Base-by-base conservation (phyloP, 2,888 invertebrate species). In the Cosmia trapezina region DNA sequence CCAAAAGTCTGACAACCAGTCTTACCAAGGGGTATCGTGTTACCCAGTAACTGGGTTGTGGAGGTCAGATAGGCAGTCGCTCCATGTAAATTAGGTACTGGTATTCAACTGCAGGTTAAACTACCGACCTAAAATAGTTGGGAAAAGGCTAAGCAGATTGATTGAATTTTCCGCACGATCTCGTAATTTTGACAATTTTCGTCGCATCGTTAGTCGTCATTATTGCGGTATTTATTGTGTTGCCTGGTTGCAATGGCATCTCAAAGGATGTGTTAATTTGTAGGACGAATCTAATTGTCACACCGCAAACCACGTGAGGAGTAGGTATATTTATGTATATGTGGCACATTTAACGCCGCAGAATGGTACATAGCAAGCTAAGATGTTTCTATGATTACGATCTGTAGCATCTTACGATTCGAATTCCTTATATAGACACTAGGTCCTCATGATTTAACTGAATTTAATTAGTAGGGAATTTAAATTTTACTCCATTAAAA, bases 211-310 rank as follows among this genome's bases (percentile, higher is more conserved):
- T 28, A 45, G 19, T 51, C 37, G 7, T 57, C 11, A 54, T 45
- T n/a, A 47, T 56, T 56, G 54, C 47, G 12, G 53, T 54, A 12
- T 14, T 28, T n/a, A n/a, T 1, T 22, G 22, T 14, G 17, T 41
- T 66, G 14, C n/a, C 17, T 59, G 45, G 45, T 64, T n/a, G 51
- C 7, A 59, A 47, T 37, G 47, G 1, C 45, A 51, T 41, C 51
- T 65, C 66, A 74, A 65, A 59, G 57, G 47, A 60, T 53, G 28
- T 74, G 51, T 60, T 65, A 74, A 74, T 60, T 59, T 17, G 65
- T 59, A 74, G 53, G 51, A 65, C 17, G 59, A 74, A 65, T 74
- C 53, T 74, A 74, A 65, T 66, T 61, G 41, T 67, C 75, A 8
- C 53, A 75, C 53, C 66, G 12, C 53, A 54, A 75, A 66, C 75